phyloP scores from a whole-genome alignment of 2,888 invertebrate genomes.

The Drosophila paramelanica region DNA sequence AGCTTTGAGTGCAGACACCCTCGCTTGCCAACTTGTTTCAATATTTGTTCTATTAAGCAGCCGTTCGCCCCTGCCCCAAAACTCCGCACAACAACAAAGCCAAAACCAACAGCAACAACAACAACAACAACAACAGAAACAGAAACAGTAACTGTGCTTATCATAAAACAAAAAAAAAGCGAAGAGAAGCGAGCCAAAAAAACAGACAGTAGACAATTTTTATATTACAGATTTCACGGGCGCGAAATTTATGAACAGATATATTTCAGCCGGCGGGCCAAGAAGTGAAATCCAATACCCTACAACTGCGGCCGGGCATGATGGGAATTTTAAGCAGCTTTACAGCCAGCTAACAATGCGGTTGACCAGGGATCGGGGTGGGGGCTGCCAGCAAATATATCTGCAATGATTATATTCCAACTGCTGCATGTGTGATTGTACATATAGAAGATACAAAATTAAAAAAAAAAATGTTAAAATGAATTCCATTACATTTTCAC shows the following conservation, averaged over 20 bases:
- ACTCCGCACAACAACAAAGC: conserved; percentile 1
- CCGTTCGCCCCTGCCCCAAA: conserved; percentile 1
- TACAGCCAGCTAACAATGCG: too few species aligned
- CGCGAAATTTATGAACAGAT: conserved; percentile 71
- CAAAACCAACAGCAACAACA: conserved; percentile 19
- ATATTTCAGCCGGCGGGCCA: conserved; percentile 66
- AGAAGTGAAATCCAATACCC: conserved; percentile 45
- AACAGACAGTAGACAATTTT: conserved; percentile 65
- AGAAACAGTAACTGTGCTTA: conserved; percentile 19
- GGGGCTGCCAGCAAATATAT: too few species aligned
- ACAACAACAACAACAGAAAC: not conserved
- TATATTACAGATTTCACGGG: conserved; percentile 62
- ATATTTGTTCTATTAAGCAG: conserved; percentile 77
- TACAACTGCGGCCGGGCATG: conserved; percentile 13
- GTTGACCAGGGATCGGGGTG: too few species aligned
- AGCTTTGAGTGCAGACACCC: conserved; percentile 23
- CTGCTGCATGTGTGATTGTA: too few species aligned
- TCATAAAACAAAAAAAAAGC: conserved; percentile 41
- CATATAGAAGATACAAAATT: too few species aligned
- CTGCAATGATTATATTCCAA: too few species aligned
- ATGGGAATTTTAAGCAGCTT: not conserved
- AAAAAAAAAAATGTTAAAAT: too few species aligned
- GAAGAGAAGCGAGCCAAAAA: conserved; percentile 14
- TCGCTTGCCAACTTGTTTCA: conserved; percentile 55
- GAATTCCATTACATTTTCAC: too few species aligned